Percentiles rank a stretch among this genome's conserved stretches.
These are phyloP conservation scores for Axinella damicornis DNA, from an alignment of 37 sponge, comb jelly and placozoan species.

Conservation along the genomic window DNA sequence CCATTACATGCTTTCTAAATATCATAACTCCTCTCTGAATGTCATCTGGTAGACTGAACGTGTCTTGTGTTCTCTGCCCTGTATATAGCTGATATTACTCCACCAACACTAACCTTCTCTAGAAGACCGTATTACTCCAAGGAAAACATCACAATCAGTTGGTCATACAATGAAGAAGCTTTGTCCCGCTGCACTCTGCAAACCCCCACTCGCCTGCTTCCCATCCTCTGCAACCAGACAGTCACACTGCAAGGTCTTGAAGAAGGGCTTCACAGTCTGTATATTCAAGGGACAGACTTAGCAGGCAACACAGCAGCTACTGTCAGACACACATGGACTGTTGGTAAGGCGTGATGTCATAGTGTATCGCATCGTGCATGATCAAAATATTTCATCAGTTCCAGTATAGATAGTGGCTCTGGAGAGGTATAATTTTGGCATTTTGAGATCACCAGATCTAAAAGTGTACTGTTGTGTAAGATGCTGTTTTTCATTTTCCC, in stretches of 20 bases:
- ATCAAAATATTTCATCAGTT: neutral
- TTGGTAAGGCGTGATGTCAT: neutral
- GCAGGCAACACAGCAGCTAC: neutral
- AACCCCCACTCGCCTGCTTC: neutral
- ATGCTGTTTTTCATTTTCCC: no score
- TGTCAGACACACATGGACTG: neutral
- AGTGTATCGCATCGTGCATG: no score
- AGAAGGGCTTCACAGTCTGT: neutral
- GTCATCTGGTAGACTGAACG: no score
- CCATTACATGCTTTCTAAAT: no score
- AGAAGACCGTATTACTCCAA: neutral
- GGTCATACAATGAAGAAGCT: conserved; percentile 8
- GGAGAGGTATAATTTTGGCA: no score
- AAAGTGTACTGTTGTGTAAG: no score
- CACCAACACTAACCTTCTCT: no score
- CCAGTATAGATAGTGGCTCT: no score
- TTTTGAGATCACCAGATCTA: no score
- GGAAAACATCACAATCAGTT: neutral
- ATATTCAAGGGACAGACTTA: neutral
- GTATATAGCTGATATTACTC: no score
- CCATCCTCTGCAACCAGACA: neutral
- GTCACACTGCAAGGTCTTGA: neutral
- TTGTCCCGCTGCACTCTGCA: neutral
- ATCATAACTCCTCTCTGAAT: no score
- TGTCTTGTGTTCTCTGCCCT: no score